Conservation (phyloP, 2,113 vertebrate genomes). For the Setophaga coronata region DNA sequence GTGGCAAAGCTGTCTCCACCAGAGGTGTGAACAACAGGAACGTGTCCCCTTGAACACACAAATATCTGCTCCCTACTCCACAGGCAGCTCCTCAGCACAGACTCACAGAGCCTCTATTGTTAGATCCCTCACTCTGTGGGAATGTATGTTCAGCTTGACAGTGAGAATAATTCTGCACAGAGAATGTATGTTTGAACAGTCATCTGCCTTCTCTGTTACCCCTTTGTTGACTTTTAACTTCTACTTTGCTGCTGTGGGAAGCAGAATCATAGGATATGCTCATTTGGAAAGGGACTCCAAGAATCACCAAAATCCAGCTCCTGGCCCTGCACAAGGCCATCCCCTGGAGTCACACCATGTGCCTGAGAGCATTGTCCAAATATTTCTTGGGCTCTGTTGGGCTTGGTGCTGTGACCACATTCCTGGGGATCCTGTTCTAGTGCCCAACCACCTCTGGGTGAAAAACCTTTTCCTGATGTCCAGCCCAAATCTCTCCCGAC, state of each 20-base stretch:
- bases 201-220: not conserved
- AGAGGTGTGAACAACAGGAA: constrained; percentile 68
- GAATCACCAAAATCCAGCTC: not conserved
- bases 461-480: not conserved
- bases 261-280: not conserved
- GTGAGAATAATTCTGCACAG: not conserved
- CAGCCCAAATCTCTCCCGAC: not conserved
- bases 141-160: not conserved
- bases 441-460: not conserved
- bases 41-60: constrained; percentile 59
- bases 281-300: not conserved
- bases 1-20: constrained; percentile 58
- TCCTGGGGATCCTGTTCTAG: not conserved
- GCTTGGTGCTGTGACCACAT: not conserved
- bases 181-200: not conserved
- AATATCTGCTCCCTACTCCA: constrained; percentile 70
- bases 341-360: not conserved
- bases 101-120: not conserved
- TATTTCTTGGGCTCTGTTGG: fast-evolving
- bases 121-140: not conserved
- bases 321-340: not conserved
- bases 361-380: not conserved
- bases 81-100: constrained; percentile 38
- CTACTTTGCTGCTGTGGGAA: not conserved
- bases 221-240: not conserved